These are phyloP conservation scores for Lycaena phlaeas DNA, from an alignment of 2,888 invertebrate genomes.

Conservation along the genomic window DNA sequence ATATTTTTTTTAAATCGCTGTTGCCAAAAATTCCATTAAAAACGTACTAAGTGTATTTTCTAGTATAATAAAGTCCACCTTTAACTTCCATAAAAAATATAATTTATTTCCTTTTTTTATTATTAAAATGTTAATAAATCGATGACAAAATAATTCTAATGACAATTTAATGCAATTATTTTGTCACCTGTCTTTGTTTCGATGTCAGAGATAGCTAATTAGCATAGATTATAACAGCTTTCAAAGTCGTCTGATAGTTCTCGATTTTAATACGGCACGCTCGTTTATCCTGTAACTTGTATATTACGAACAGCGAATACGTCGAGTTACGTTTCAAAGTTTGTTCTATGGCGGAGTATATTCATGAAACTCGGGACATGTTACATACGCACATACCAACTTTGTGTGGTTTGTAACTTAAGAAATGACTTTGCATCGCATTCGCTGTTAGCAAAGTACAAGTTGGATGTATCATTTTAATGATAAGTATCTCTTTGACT, in stretches of 20 bases:
- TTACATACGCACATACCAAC: slow-evolving; percentile 1
- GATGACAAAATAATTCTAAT: too few species aligned
- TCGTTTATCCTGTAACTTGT: slow-evolving; percentile 5
- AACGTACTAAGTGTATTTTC: too few species aligned
- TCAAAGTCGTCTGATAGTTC: background rate
- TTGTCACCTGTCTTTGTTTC: background rate
- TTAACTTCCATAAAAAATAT: too few species aligned
- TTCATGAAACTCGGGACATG: slow-evolving; percentile 13
- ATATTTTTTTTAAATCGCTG: too few species aligned
- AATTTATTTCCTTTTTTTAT: too few species aligned
- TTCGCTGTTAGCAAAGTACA: background rate
- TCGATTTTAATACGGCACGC: slow-evolving; percentile 8
- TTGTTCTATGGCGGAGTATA: slow-evolving; percentile 17
- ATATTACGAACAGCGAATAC: slow-evolving; percentile 11
- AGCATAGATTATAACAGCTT: background rate
- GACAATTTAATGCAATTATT: background rate
- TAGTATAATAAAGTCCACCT: too few species aligned
- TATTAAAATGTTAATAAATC: too few species aligned
- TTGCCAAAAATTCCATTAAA: too few species aligned
- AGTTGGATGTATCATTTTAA: background rate
- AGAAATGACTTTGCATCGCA: slow-evolving; percentile 5
- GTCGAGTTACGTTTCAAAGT: slow-evolving; percentile 16
- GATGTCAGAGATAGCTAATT: slow-evolving; percentile 1
- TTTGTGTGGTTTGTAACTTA: slow-evolving; percentile 7
- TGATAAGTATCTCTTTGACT: background rate